Evolutionary conservation across 2,888 invertebrate species (phyloP).

Genomic region (Mimumesa dahlbomi): DNA sequence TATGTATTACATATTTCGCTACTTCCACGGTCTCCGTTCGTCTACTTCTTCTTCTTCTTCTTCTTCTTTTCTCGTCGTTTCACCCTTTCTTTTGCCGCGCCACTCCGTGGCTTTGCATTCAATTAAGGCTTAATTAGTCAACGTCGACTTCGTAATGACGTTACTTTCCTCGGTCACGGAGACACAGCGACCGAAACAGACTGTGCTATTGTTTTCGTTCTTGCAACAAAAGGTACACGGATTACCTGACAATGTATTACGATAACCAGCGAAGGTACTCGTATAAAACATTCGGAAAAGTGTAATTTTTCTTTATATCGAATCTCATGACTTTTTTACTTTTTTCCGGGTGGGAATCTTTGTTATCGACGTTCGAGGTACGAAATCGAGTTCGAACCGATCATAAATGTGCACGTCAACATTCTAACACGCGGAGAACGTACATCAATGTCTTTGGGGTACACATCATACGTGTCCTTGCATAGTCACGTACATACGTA

Average conservation of each 20-base stretch:
- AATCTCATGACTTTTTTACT: too few species aligned
- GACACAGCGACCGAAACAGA: conserved; percentile 32
- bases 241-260: too few species aligned
- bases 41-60: conserved; percentile 16
- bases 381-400: too few species aligned
- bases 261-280: too few species aligned
- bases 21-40: conserved; percentile 3
- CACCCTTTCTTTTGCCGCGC: conserved; percentile 2
- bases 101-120: conserved; percentile 63
- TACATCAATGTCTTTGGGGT: neutral
- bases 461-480: neutral
- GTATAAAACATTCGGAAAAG: too few species aligned
- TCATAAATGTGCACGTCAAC: conserved; percentile 12
- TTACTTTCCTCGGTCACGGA: conserved; percentile 38
- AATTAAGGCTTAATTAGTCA: conserved; percentile 69
- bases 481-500: neutral
- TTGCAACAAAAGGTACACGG: too few species aligned
- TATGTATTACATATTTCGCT: too few species aligned
- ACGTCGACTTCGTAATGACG: conserved; percentile 59
- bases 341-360: too few species aligned
- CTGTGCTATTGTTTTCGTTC: conserved; percentile 31
- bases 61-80: conserved; percentile 6
- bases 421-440: neutral
- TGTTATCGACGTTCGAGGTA: too few species aligned
- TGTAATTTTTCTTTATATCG: too few species aligned